Evolutionary conservation across 2,113 vertebrate species (phyloP).

Genomic region (Podarcis muralis): DNA sequence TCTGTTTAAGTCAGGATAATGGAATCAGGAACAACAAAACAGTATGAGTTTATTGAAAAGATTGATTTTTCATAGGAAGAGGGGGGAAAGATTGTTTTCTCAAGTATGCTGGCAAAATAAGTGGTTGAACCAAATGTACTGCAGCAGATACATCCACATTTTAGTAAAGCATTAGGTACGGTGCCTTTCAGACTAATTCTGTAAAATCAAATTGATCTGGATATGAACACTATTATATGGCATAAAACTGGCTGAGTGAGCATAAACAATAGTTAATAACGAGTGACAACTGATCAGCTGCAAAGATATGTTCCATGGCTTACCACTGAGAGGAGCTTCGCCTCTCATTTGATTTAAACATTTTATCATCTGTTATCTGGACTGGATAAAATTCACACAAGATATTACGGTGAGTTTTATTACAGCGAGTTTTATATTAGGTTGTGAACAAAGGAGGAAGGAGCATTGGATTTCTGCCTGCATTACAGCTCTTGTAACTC

Average conservation of each 20-base stretch:
- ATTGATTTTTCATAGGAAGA: constrained; percentile 21
- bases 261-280: constrained; percentile 68
- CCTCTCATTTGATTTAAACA: constrained; percentile 48
- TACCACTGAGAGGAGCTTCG: constrained; percentile 31
- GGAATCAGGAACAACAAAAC: constrained; percentile 17
- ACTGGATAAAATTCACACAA: constrained; percentile 51
- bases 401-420: constrained; percentile 34
- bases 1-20: constrained; percentile 3
- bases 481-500: neutral
- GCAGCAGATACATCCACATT: constrained; percentile 3
- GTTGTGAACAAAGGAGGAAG: neutral
- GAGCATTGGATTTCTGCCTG: neutral
- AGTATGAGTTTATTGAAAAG: constrained; percentile 23
- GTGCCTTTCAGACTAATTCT: constrained; percentile 43
- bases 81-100: neutral
- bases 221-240: constrained; percentile 34
- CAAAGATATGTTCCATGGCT: constrained; percentile 25
- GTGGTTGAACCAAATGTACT: neutral
- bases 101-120: neutral
- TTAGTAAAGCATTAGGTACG: constrained; percentile 33
- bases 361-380: constrained; percentile 51
- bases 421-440: constrained; percentile 30
- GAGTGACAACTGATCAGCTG: constrained; percentile 62
- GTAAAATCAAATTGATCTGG: constrained; percentile 71
- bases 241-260: constrained; percentile 63